Evolutionary conservation across 2,797 vertebrate species (phyloP), one percentile per base, ranked within the genome.

Genomic region (Pseudochaenichthys georgianus): DNA sequence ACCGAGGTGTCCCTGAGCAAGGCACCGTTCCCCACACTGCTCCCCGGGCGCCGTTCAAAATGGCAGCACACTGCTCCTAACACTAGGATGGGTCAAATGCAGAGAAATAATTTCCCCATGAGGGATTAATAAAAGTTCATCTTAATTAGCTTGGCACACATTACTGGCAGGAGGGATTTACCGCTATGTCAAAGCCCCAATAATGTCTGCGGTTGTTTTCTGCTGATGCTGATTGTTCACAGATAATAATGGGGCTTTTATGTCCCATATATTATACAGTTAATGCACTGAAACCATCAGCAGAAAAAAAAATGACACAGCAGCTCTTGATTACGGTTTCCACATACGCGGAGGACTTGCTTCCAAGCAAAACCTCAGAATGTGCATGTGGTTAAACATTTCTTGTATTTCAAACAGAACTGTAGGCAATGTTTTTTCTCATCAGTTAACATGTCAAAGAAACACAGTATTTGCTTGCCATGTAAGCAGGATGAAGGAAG

Each of bases 301-400:
- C 10, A 77, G 46, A 73, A 51, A 77, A 68, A 38, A 5, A 57
- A 59, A 52, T 62, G 41, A 69, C 54, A 64, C 10, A 55, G 38
- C 57, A 55, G 46, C 19, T 28, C 7, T 11, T 15, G 63, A 63
- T 46, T 48, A 58, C 0, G 2, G 57, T 64, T 67, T 73, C 48
- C 61, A 70, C 42, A 57, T 42, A 34, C 12, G 31, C n/a, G 23
- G 51, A 69, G 23, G 13, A 52, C 34, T 51, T 9, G 3, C 38
- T 63, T 73, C 48, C 2, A 43, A 60, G 55, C 9, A 74, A 72
- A 83, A 70, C 70, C 77, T 47, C 66, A 50, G 38, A 73, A 48
- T 64, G 52, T 48, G 46, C 13, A 12, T 68, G 53, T 42, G 23
- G 19, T 71, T 59, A 9, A 34, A 16, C 50, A 48, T 52, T 53